A percentile compares a stretch with the other conserved stretches of the same genome.
phyloP scores from a whole-genome alignment of 2,797 vertebrate species.

The Tragopan temminckii region DNA sequence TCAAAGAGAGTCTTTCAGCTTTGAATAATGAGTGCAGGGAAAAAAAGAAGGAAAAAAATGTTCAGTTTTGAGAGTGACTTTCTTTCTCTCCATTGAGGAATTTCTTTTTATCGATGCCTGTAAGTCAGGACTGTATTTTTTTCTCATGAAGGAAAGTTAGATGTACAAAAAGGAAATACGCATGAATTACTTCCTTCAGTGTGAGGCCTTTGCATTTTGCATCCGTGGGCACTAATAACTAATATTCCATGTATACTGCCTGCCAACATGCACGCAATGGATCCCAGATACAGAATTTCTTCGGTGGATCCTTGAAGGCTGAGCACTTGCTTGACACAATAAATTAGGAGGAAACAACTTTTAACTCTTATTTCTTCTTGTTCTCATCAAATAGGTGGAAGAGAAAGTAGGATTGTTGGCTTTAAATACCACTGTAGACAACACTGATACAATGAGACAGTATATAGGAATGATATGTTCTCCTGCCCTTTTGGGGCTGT shows the following conservation, averaged over 20 bases:
- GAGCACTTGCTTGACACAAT: background rate
- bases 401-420: background rate
- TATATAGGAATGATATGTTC: background rate
- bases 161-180: background rate
- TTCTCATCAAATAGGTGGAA: background rate
- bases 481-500: background rate
- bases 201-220: background rate
- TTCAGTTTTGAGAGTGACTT: background rate
- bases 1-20: slow-evolving; percentile 24
- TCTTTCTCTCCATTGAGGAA: background rate
- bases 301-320: rapidly evolving
- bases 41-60: background rate
- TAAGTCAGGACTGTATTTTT: background rate
- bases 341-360: background rate
- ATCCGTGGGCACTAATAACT: background rate
- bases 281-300: background rate
- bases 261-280: background rate
- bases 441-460: background rate
- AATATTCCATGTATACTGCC: background rate
- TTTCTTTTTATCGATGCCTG: slow-evolving; percentile 29
- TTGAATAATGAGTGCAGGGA: background rate
- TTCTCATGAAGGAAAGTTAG: background rate
- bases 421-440: background rate
- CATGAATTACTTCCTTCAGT: background rate
- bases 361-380: background rate